These are phyloP conservation scores for Aphelenchoides bicaudatus DNA, from an alignment of 2,888 invertebrate genomes.

Conservation along the genomic window DNA sequence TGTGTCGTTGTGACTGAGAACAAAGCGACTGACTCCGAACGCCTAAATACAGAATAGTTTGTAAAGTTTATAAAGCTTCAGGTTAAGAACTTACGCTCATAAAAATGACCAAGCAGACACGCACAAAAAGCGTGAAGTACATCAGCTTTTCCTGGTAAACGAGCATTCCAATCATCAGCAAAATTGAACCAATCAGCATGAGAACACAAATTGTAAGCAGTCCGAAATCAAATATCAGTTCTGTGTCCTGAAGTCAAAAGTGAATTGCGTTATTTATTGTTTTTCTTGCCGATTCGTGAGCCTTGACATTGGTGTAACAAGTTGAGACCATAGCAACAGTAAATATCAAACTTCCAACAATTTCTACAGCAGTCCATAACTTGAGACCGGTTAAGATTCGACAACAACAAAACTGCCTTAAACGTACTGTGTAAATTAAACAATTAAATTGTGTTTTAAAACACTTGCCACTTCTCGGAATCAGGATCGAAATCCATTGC, in stretches of 20 bases:
- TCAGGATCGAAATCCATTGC: slow-evolving; percentile 57
- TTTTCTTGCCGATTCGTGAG: neutral
- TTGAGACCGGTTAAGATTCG: slow-evolving; percentile 43
- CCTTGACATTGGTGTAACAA: neutral
- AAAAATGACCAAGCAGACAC: slow-evolving; percentile 46
- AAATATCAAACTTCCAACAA: slow-evolving; percentile 1
- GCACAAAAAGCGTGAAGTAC: slow-evolving; percentile 45
- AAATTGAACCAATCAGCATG: neutral
- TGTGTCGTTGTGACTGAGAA: slow-evolving; percentile 30
- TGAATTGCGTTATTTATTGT: neutral
- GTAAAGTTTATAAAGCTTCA: neutral
- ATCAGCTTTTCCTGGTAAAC: slow-evolving; percentile 35
- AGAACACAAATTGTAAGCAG: slow-evolving; percentile 6
- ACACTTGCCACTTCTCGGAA: slow-evolving; percentile 50
- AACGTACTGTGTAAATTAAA: no score
- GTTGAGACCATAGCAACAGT: neutral
- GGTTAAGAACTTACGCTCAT: slow-evolving; percentile 35
- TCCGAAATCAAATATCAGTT: slow-evolving; percentile 13
- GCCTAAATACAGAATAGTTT: slow-evolving; percentile 24
- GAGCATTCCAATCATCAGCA: slow-evolving; percentile 4
- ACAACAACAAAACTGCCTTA: no score
- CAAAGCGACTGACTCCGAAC: slow-evolving; percentile 49
- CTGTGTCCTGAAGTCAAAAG: neutral
- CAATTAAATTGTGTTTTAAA: no score
- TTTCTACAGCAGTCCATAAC: slow-evolving; percentile 29